Conservation (phyloP, 2,113 vertebrate species). For the Macrotis lagotis region DNA sequence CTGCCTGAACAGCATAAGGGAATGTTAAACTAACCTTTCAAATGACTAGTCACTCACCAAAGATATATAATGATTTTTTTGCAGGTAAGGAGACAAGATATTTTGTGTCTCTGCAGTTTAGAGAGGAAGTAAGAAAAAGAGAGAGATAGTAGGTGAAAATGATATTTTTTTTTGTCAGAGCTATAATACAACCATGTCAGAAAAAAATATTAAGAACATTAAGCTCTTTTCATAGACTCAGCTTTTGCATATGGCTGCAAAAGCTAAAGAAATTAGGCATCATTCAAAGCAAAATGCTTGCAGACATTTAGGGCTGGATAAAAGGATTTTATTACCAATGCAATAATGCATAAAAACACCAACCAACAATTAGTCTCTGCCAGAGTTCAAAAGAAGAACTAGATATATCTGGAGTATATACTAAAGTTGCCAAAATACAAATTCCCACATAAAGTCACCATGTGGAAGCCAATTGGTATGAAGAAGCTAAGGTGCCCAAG, state of each 20-base stretch:
- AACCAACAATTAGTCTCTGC: neutral
- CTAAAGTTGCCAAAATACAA: slow-evolving; percentile 12
- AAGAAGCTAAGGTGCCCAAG: neutral
- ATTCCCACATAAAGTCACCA: slow-evolving; percentile 31
- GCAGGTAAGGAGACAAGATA: neutral
- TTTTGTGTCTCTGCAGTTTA: neutral
- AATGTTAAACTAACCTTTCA: slow-evolving; percentile 8
- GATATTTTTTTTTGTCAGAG: neutral
- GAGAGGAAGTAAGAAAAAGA: neutral
- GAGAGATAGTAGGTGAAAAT: neutral
- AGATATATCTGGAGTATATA: neutral
- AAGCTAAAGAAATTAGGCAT: neutral
- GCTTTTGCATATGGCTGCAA: neutral
- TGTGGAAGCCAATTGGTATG: slow-evolving; percentile 28
- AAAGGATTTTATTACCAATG: neutral
- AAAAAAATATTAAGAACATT: neutral
- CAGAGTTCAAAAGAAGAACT: neutral
- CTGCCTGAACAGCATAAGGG: neutral
- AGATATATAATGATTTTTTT: neutral
- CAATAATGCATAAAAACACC: neutral
- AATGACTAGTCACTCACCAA: neutral
- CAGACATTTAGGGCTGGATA: neutral
- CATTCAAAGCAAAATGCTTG: neutral
- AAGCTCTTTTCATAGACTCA: neutral
- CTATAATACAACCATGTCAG: neutral